Evolutionary conservation across 2,888 invertebrate species (phyloP).

Genomic region (Eupithecia dodoneata): DNA sequence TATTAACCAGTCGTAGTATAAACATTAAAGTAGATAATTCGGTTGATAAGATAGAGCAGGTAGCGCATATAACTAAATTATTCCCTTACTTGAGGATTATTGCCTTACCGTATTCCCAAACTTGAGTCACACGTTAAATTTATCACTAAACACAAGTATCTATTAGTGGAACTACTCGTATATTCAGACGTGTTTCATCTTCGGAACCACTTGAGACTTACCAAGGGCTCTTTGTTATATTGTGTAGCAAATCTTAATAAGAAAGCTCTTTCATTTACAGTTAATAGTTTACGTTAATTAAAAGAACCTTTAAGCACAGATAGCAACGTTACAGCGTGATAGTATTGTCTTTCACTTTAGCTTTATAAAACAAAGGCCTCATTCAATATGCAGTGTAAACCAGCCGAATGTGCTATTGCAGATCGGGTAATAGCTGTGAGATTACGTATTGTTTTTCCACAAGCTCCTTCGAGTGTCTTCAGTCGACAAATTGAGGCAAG

Average conservation of each 20-base stretch:
- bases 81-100: neutral
- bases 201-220: neutral
- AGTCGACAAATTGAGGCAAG: conserved; percentile 61
- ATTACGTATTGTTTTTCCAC: conserved; percentile 49
- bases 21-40: neutral
- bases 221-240: neutral
- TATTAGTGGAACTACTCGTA: neutral
- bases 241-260: neutral
- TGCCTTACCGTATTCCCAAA: neutral
- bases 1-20: neutral
- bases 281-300: neutral
- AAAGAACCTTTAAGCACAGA: neutral
- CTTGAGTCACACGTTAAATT: neutral
- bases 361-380: conserved; percentile 6
- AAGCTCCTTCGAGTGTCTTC: conserved; percentile 49
- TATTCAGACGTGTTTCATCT: neutral
- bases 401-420: conserved; percentile 11
- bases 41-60: neutral
- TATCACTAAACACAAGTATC: neutral
- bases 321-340: neutral
- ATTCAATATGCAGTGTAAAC: conserved; percentile 8
- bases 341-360: conserved; percentile 2
- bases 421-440: conserved; percentile 48
- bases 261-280: neutral
- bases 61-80: neutral